Conservation (phyloP, 2,797 vertebrate genomes). For the Carcharodon carcharias region DNA sequence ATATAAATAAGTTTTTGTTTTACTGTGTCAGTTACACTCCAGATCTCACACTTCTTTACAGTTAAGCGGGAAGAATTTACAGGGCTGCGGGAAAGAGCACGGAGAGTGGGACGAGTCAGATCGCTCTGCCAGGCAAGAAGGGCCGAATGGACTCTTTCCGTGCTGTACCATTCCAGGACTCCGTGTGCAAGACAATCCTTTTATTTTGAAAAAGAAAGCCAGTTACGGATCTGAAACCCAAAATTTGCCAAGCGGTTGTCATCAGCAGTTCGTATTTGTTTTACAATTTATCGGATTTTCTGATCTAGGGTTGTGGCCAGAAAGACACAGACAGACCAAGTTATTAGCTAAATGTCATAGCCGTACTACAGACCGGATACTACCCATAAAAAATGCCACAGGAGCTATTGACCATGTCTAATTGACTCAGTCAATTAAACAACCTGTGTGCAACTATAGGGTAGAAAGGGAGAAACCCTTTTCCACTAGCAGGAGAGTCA, state of each 20-base stretch:
- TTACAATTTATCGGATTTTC: neutral
- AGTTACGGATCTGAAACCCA: neutral
- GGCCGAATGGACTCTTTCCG: neutral
- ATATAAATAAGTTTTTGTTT: neutral
- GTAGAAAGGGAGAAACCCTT: neutral
- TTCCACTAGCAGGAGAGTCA: neutral
- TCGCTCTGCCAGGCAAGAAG: neutral
- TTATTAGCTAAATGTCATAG: neutral
- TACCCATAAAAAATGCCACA: neutral
- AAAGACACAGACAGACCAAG: neutral
- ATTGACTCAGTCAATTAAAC: neutral
- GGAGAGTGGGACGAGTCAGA: neutral
- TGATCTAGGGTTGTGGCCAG: neutral
- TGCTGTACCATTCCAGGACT: neutral
- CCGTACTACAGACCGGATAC: neutral
- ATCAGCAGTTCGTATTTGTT: neutral
- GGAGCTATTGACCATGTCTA: slow-evolving; percentile 1
- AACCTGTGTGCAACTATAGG: neutral
- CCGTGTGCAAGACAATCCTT: neutral
- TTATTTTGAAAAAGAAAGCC: neutral
- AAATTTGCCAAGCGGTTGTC: neutral
- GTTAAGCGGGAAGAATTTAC: neutral
- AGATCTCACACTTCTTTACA: too few relatives aligned
- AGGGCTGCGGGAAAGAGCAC: neutral
- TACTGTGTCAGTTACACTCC: neutral